phyloP scores from a whole-genome alignment of 2,113 vertebrate species.

The Crocuta crocuta region DNA sequence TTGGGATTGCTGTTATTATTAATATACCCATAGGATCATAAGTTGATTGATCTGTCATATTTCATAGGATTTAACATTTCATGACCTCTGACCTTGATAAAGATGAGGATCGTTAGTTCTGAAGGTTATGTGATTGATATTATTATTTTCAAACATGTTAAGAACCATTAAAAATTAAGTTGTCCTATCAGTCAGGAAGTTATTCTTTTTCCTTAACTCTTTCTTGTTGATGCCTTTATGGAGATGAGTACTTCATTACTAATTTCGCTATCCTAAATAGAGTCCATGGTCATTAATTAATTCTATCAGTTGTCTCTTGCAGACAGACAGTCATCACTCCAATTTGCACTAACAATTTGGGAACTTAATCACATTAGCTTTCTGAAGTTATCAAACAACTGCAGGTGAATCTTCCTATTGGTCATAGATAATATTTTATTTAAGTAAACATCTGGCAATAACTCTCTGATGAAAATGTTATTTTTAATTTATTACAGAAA shows the following conservation, averaged over 20 bases:
- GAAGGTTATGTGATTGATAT: not conserved
- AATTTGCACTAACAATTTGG: not conserved
- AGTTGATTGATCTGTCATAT: constrained; percentile 28
- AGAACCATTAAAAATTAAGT: constrained; percentile 32
- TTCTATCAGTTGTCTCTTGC: not conserved
- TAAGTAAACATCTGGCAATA: constrained; percentile 30
- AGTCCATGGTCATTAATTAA: not conserved
- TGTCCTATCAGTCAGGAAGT: not conserved
- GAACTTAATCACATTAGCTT: constrained; percentile 49
- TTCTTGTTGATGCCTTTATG: not conserved
- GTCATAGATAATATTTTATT: constrained; percentile 23
- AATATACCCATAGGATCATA: not conserved
- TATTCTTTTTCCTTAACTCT: not conserved
- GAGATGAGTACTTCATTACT: not conserved
- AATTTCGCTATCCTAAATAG: not conserved
- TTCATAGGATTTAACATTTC: constrained; percentile 54
- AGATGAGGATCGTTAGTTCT: constrained; percentile 12
- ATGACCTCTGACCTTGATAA: constrained; percentile 21
- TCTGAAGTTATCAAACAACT: not conserved
- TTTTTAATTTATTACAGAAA: constrained; percentile 60
- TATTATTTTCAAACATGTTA: constrained; percentile 27
- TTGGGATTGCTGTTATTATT: not conserved
- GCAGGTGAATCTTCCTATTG: constrained; percentile 27
- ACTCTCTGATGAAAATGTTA: constrained; percentile 15
- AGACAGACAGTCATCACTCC: not conserved